Conservation (phyloP, 92 coral and sea anemone genomes). For the Epizoanthus stellaris region DNA sequence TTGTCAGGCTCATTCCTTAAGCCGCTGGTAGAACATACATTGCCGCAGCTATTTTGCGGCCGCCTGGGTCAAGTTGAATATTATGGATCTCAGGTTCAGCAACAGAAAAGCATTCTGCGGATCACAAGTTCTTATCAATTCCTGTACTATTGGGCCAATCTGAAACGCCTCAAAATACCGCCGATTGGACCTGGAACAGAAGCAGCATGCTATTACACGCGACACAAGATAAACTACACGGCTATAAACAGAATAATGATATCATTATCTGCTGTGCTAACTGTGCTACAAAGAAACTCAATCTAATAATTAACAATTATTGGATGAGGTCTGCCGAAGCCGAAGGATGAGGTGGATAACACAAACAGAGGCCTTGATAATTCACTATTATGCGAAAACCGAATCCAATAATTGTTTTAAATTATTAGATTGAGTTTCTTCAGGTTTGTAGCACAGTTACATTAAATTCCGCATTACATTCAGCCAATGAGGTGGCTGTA, state of each 20-base stretch:
- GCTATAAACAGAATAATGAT: too few relatives aligned
- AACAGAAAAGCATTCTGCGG: conserved; percentile 93
- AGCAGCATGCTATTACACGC: too few relatives aligned
- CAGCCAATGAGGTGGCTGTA: too few relatives aligned
- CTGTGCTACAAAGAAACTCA: neutral
- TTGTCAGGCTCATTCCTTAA: conserved; percentile 33
- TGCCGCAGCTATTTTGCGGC: conserved; percentile 30
- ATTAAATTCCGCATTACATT: too few relatives aligned
- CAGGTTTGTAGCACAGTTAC: too few relatives aligned
- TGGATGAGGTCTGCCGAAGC: too few relatives aligned
- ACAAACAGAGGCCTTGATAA: too few relatives aligned
- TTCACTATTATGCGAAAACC: too few relatives aligned
- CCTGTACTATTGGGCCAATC: conserved; percentile 89
- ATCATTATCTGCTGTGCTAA: neutral
- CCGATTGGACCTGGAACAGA: conserved; percentile 79
- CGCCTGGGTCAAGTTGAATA: conserved; percentile 70
- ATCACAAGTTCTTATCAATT: conserved; percentile 84
- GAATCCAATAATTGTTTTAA: too few relatives aligned
- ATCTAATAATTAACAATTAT: neutral
- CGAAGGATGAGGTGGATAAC: too few relatives aligned
- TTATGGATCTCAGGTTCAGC: conserved; percentile 85
- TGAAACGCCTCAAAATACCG: conserved; percentile 98
- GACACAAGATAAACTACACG: too few relatives aligned
- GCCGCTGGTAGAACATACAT: conserved; percentile 10
- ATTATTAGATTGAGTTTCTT: too few relatives aligned